Conservation (phyloP, 2,888 invertebrate species). For the Horisme vitalbata region DNA sequence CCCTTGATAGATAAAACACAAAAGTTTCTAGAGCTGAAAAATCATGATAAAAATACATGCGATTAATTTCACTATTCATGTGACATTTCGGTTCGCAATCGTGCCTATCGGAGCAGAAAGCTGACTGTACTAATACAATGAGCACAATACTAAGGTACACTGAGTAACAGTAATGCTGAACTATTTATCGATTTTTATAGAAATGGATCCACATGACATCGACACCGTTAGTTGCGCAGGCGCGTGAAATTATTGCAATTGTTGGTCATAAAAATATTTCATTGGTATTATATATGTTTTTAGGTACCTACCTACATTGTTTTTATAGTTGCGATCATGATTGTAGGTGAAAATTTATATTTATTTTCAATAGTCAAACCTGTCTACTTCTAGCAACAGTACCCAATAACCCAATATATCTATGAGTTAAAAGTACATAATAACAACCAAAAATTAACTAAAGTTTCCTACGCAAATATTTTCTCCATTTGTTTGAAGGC, state of each 20-base stretch:
- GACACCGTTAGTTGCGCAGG: slow-evolving; percentile 64
- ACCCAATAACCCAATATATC: too few relatives aligned
- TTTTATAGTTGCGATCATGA: background rate
- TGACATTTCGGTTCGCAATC: slow-evolving; percentile 21
- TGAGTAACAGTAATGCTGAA: slow-evolving; percentile 48
- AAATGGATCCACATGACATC: slow-evolving; percentile 58
- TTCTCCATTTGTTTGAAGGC: too few relatives aligned
- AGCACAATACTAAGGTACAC: slow-evolving; percentile 17
- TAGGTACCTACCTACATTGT: too few relatives aligned
- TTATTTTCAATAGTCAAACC: too few relatives aligned
- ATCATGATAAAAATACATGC: slow-evolving; percentile 7
- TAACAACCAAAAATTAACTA: too few relatives aligned
- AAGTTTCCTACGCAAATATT: too few relatives aligned
- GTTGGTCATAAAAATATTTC: slow-evolving; percentile 22
- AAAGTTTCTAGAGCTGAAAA: slow-evolving; percentile 22
- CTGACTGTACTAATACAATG: slow-evolving; percentile 26
- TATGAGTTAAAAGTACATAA: too few relatives aligned
- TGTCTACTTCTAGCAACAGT: too few relatives aligned
- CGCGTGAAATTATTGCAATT: slow-evolving; percentile 59
- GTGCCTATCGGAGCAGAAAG: slow-evolving; percentile 32
- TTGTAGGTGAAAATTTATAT: background rate
- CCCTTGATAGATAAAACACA: background rate
- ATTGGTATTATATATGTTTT: too few relatives aligned
- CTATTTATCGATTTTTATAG: slow-evolving; percentile 61
- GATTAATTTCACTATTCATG: slow-evolving; percentile 27